These are phyloP conservation scores for Caenorhabditis sp. DNA, from an alignment of 2,888 invertebrate genomes.

Conservation along the genomic window DNA sequence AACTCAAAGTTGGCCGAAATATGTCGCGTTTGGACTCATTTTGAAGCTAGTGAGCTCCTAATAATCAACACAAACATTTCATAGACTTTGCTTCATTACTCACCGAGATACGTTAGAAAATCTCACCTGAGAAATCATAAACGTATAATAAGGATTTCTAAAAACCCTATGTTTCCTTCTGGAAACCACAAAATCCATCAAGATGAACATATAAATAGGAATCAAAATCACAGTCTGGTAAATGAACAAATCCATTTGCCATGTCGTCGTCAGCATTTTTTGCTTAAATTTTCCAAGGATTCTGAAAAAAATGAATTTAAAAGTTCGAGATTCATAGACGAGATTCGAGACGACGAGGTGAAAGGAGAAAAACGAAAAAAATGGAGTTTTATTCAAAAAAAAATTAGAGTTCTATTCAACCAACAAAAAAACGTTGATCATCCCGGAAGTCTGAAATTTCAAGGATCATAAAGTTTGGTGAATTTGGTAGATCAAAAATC, in stretches of 20 bases:
- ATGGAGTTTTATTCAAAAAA: neutral
- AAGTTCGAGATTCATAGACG: neutral
- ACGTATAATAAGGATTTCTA: constrained; percentile 40
- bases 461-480: neutral
- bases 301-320: neutral
- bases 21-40: too few relatives aligned
- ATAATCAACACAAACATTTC: too few relatives aligned
- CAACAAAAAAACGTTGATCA: neutral
- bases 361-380: too few relatives aligned
- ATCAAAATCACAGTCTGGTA: constrained; percentile 18
- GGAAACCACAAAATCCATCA: constrained; percentile 22
- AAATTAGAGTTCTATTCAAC: neutral
- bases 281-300: too few relatives aligned
- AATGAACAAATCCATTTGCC: constrained; percentile 48
- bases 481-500: too few relatives aligned
- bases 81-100: too few relatives aligned
- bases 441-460: constrained; percentile 4
- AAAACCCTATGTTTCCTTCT: constrained; percentile 8
- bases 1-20: too few relatives aligned
- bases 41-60: too few relatives aligned
- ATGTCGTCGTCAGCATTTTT: constrained; percentile 36
- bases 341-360: too few relatives aligned
- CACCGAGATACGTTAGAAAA: too few relatives aligned
- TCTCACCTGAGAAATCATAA: constrained; percentile 56
- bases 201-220: constrained; percentile 25